Percentiles rank a stretch among this genome's conserved stretches.
These are phyloP conservation scores for Calyptomena viridis DNA, from an alignment of 2,113 vertebrate genomes.

Conservation along the genomic window DNA sequence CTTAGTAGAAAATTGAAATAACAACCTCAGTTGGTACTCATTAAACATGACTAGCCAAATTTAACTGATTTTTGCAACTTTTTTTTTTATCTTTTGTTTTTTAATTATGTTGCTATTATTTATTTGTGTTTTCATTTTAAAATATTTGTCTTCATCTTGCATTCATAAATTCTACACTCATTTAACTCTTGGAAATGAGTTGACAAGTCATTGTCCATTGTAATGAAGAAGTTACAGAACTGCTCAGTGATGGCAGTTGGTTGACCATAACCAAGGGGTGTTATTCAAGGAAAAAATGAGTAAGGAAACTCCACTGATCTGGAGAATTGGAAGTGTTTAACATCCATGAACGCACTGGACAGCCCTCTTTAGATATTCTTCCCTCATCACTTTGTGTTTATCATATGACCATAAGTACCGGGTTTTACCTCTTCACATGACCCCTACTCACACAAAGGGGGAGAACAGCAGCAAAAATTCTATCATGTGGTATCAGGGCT, in stretches of 20 bases:
- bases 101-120: background rate
- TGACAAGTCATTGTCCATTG: background rate
- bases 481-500: fast-evolving
- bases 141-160: background rate
- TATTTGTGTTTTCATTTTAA: background rate
- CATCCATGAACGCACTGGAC: background rate
- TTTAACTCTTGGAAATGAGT: background rate
- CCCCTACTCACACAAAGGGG: background rate
- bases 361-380: background rate
- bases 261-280: background rate
- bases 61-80: background rate
- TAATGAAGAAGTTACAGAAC: background rate
- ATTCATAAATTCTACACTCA: background rate
- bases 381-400: background rate
- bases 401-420: fast-evolving
- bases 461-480: background rate
- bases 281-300: background rate
- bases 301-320: background rate
- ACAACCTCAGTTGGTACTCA: background rate
- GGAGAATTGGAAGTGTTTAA: background rate
- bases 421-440: background rate
- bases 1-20: background rate
- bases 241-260: background rate
- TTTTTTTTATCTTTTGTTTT: background rate
- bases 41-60: background rate